Conservation (phyloP, 2,113 vertebrate genomes). For the Megalops atlanticus region DNA sequence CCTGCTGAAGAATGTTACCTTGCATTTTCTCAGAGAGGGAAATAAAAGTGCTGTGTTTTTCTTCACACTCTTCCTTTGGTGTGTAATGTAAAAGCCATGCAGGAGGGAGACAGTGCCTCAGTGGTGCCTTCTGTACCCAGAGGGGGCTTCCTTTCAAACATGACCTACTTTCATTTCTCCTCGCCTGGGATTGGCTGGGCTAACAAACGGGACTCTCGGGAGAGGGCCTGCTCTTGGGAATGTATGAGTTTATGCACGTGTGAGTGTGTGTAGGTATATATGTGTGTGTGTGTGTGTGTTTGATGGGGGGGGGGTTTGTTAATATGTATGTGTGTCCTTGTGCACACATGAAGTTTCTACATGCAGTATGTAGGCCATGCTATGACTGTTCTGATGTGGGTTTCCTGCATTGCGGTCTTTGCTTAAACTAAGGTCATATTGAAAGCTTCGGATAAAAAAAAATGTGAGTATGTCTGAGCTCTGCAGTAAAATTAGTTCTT, state of each 20-base stretch:
- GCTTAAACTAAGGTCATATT: not conserved
- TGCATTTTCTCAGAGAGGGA: too few species aligned
- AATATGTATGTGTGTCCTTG: not conserved
- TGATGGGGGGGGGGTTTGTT: not conserved
- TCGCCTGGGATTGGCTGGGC: constrained; percentile 9
- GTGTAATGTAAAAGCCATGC: not conserved
- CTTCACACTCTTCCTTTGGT: not conserved
- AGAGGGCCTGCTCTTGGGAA: not conserved
- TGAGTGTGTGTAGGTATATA: not conserved
- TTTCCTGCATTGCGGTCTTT: not conserved
- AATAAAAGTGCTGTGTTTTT: too few species aligned
- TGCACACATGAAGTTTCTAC: not conserved
- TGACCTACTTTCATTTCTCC: constrained; percentile 25
- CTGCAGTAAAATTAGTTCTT: not conserved
- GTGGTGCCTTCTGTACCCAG: not conserved
- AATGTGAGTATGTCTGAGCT: not conserved
- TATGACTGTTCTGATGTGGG: not conserved
- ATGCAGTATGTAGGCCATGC: not conserved
- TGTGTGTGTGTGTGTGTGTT: not conserved
- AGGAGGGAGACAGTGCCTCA: not conserved
- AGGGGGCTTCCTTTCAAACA: constrained; percentile 7
- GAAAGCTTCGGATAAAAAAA: not conserved
- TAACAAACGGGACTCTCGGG: not conserved
- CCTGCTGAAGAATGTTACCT: too few species aligned
- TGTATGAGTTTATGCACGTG: not conserved